Conservation (phyloP, 2,113 vertebrate species). For the Prunella himalayana region DNA sequence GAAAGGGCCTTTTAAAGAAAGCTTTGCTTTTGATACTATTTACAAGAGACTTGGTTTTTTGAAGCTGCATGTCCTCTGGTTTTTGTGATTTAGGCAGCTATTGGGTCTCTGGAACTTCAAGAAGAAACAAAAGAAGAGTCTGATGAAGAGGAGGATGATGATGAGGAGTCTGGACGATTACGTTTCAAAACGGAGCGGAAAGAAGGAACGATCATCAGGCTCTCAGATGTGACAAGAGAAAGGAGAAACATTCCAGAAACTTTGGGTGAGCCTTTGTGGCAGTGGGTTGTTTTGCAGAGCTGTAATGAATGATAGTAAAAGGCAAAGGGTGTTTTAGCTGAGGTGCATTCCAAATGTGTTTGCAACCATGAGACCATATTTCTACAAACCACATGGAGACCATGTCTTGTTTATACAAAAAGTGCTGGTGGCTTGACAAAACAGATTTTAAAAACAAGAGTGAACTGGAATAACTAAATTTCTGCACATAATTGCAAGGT, state of each 20-base stretch:
- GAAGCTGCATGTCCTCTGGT: not conserved
- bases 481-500: not conserved
- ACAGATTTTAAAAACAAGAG: not conserved
- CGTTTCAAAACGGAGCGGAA: conserved; percentile 97
- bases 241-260: conserved; percentile 97
- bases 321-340: not conserved
- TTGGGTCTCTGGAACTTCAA: conserved; percentile 75
- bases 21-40: not conserved
- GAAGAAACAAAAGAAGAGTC: conserved; percentile 80
- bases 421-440: not conserved
- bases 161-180: conserved; percentile 87
- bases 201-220: conserved; percentile 87
- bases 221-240: conserved; percentile 86
- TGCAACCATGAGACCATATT: fast-evolving
- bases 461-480: not conserved
- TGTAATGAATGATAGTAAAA: not conserved
- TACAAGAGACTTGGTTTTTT: not conserved
- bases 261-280: conserved; percentile 78
- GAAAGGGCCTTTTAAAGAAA: not conserved
- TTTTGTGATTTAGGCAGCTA: conserved; percentile 71
- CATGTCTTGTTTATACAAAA: not conserved
- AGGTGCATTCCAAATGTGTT: not conserved
- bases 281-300: not conserved
- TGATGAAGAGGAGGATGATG: conserved; percentile 93
- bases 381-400: not conserved